Percentiles rank a stretch among this genome's conserved stretches.
These are phyloP conservation scores for Fissipunctia ypsillon DNA, from an alignment of 2,888 invertebrate species.

Conservation along the genomic window DNA sequence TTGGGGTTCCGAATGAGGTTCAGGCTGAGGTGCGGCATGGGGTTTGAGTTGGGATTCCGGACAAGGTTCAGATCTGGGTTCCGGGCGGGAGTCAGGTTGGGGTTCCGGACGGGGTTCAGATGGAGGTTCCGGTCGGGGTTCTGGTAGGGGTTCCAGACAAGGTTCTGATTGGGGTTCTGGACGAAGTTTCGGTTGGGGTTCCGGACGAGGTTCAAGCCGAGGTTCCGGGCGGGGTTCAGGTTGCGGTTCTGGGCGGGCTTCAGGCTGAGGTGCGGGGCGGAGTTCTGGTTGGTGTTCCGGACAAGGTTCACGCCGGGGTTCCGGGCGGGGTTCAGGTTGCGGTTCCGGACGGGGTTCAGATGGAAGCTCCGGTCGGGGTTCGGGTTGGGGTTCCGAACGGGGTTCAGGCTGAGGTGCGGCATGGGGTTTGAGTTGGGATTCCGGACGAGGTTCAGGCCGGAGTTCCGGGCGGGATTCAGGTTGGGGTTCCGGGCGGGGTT, in stretches of 20 bases:
- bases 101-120: neutral
- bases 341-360: neutral
- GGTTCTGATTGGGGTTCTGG: neutral
- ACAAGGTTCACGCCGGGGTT: neutral
- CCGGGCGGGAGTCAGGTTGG: too few relatives aligned
- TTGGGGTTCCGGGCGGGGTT: fast-evolving
- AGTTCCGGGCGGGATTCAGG: too few relatives aligned
- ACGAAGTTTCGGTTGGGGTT: neutral
- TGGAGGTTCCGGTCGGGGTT: neutral
- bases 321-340: fast-evolving
- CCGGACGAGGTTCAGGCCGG: fast-evolving
- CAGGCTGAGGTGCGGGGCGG: neutral
- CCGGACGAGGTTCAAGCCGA: neutral
- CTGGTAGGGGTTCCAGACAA: fast-evolving
- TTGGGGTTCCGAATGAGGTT: neutral
- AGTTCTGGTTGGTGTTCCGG: neutral
- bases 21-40: too few relatives aligned
- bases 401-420: neutral
- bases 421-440: neutral
- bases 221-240: neutral
- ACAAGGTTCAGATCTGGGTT: too few relatives aligned
- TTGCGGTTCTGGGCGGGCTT: neutral
- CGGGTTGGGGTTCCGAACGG: neutral
- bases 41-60: neutral
- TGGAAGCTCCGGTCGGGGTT: fast-evolving